phyloP scores from a whole-genome alignment of 1,140 invertebrate genomes.

The Drosophila nigrodunni region DNA sequence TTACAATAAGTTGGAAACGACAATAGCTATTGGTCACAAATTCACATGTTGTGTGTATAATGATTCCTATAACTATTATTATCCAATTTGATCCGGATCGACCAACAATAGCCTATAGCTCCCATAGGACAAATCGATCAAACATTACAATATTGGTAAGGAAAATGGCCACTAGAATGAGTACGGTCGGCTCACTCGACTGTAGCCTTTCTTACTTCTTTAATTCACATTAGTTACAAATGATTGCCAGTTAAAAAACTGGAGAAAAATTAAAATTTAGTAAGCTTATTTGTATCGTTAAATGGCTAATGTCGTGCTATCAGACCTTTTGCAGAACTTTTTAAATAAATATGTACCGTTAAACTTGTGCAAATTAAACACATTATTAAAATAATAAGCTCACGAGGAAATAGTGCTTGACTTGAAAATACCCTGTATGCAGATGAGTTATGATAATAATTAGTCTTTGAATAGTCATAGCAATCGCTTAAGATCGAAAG shows the following conservation, averaged over 20 bases:
- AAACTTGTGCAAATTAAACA: constrained; percentile 38
- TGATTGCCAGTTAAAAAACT: constrained; percentile 9
- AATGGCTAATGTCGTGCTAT: constrained; percentile 3
- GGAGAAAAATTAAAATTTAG: background rate
- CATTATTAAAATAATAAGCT: background rate
- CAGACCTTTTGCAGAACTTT: constrained; percentile 44
- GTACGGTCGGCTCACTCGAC: too few relatives aligned
- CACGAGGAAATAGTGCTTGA: background rate
- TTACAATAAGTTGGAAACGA: too few relatives aligned
- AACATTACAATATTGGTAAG: too few relatives aligned
- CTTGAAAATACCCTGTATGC: background rate
- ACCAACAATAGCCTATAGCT: too few relatives aligned
- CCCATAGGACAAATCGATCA: too few relatives aligned
- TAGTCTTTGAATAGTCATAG: too few relatives aligned
- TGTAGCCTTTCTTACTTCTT: background rate
- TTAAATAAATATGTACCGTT: constrained; percentile 46
- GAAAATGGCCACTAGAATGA: too few relatives aligned
- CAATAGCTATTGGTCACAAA: too few relatives aligned
- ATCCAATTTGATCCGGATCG: too few relatives aligned
- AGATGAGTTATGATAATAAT: background rate
- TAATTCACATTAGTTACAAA: background rate
- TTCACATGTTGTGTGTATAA: too few relatives aligned
- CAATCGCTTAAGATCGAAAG: too few relatives aligned
- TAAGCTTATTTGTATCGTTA: background rate
- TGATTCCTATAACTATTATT: too few relatives aligned